phyloP scores from a whole-genome alignment of 2,113 vertebrate genomes.

The Centropus unirufus region DNA sequence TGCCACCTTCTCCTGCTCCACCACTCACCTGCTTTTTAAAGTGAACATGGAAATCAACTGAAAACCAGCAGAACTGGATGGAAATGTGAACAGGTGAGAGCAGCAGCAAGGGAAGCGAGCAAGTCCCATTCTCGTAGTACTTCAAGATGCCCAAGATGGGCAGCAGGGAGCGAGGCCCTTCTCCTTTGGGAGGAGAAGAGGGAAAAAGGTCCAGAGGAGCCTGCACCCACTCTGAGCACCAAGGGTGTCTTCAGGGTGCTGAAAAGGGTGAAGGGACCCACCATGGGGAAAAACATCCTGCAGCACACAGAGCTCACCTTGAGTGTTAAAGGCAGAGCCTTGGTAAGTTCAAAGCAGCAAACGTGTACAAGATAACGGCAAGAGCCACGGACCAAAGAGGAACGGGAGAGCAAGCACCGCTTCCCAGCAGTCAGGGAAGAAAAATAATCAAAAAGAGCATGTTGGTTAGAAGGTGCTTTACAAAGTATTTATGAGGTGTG shows the following conservation, averaged over 20 bases:
- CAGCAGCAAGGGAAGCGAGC: accelerated
- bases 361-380: background rate
- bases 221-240: no score
- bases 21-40: background rate
- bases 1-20: background rate
- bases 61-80: background rate
- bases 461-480: slow-evolving; percentile 59
- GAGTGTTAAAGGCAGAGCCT: background rate
- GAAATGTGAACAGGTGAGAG: background rate
- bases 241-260: no score
- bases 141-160: background rate
- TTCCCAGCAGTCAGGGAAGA: background rate
- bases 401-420: background rate
- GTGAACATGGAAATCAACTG: background rate
- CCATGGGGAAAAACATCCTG: no score
- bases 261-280: no score
- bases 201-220: background rate
- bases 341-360: background rate
- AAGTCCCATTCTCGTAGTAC: background rate
- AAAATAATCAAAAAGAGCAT: slow-evolving; percentile 9
- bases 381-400: background rate
- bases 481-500: slow-evolving; percentile 61
- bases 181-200: background rate
- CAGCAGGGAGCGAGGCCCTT: background rate
- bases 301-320: background rate